Percentiles rank a stretch among this genome's conserved stretches.
These are phyloP conservation scores for Papilio protenor DNA, from an alignment of 2,888 invertebrate species.

Conservation along the genomic window DNA sequence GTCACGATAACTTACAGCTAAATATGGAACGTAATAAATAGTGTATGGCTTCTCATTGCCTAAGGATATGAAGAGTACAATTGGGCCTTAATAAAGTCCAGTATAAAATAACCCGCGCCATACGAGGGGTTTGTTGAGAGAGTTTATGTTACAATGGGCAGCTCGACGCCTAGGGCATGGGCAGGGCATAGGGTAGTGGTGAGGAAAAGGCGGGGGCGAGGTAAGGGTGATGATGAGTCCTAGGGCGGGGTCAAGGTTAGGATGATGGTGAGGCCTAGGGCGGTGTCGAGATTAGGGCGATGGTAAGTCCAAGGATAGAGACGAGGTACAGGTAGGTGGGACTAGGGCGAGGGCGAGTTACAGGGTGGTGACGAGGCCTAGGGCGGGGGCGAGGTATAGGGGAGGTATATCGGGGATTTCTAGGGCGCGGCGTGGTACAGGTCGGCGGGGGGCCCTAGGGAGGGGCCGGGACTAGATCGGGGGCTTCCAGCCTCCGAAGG, in stretches of 20 bases:
- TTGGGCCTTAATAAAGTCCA: conserved; percentile 37
- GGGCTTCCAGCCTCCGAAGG: conserved; percentile 92
- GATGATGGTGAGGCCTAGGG: too few relatives aligned
- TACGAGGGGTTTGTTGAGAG: conserved; percentile 59
- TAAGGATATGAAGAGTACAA: conserved; percentile 29
- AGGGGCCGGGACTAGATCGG: conserved; percentile 58
- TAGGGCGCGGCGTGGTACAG: too few relatives aligned
- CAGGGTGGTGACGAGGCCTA: neutral
- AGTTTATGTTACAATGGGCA: conserved; percentile 37
- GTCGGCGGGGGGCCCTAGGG: too few relatives aligned
- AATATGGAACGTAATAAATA: neutral
- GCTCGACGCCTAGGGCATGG: conserved; percentile 47
- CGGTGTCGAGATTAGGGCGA: neutral
- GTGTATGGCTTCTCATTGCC: conserved; percentile 55
- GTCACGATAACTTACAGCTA: neutral
- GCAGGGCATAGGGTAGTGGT: neutral
- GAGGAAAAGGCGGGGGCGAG: neutral
- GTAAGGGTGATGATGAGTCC: too few relatives aligned
- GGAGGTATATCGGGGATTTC: too few relatives aligned
- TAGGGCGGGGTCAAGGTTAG: too few relatives aligned
- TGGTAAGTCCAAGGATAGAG: too few relatives aligned
- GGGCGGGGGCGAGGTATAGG: neutral
- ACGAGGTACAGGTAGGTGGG: neutral
- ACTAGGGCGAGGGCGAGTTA: neutral
- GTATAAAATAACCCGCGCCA: conserved; percentile 64